Evolutionary conservation across 2,797 vertebrate genomes (phyloP).

Genomic region (Antennarius maculatus): DNA sequence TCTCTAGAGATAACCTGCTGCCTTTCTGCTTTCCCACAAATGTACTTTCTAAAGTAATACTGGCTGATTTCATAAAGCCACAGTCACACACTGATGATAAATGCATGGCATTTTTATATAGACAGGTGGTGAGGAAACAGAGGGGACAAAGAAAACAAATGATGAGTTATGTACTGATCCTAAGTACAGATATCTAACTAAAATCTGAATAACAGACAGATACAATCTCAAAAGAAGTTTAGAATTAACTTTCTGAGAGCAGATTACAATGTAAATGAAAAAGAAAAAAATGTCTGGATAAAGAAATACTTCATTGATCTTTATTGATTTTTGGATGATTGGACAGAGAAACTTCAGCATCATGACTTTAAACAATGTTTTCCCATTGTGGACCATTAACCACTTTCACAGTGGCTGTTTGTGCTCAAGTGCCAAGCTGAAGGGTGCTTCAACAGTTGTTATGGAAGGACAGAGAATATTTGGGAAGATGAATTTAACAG

Average conservation of each 20-base stretch:
- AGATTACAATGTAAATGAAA: neutral
- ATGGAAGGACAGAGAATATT: constrained; percentile 58
- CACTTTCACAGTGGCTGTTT: constrained; percentile 61
- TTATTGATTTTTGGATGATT: constrained; percentile 28
- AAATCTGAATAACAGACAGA: constrained; percentile 19
- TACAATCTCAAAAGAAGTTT: neutral
- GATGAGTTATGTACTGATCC: constrained; percentile 32
- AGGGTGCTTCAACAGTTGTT: constrained; percentile 69
- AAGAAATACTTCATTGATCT: constrained; percentile 23
- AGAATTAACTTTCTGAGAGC: constrained; percentile 15
- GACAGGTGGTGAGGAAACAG: constrained; percentile 39
- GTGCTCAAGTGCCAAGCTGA: constrained; percentile 62
- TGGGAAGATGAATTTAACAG: constrained; percentile 49
- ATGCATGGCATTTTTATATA: constrained; percentile 35
- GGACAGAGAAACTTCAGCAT: constrained; percentile 21
- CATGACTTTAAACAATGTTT: constrained; percentile 66
- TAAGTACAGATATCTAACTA: constrained; percentile 11
- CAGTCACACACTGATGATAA: constrained; percentile 17
- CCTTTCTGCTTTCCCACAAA: constrained; percentile 39
- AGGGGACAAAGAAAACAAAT: constrained; percentile 33
- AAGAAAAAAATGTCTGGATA: constrained; percentile 9
- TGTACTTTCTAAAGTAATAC: constrained; percentile 39
- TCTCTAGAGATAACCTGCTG: constrained; percentile 41
- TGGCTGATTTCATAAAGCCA: constrained; percentile 46
- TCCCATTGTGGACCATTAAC: constrained; percentile 66